Conservation (phyloP, 2,888 invertebrate species). For the Lochmaea crataegi region DNA sequence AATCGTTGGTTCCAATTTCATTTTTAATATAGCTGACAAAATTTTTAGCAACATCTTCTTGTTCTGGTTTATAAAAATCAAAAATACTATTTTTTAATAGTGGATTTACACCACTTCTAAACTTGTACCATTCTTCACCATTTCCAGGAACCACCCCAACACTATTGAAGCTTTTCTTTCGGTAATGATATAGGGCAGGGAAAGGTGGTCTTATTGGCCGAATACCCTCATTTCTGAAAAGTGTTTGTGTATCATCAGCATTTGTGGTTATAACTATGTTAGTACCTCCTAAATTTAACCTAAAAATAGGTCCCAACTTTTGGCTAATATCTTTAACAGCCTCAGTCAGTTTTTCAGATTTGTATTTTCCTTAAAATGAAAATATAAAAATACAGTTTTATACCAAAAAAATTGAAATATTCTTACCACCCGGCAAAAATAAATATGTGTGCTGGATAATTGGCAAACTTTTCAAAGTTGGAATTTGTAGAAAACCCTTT, state of each 20-base stretch:
- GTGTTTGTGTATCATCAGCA: conserved; percentile 65
- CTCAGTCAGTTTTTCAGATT: conserved; percentile 62
- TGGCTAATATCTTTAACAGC: conserved; percentile 63
- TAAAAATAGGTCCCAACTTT: conserved; percentile 67
- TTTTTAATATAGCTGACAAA: conserved; percentile 64
- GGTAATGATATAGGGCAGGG: conserved; percentile 67
- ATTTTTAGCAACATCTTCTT: conserved; percentile 63
- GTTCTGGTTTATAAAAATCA: conserved; percentile 62
- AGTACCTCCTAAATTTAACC: conserved; percentile 62
- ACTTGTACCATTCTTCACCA: conserved; percentile 70
- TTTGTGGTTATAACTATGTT: conserved; percentile 66
- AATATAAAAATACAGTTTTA: conserved; percentile 13
- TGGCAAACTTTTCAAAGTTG: conserved; percentile 56
- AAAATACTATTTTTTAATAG: conserved; percentile 66
- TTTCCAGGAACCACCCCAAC: conserved; percentile 71
- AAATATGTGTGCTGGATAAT: conserved; percentile 61
- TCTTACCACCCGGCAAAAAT: conserved; percentile 61
- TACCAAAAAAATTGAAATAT: conserved; percentile 17
- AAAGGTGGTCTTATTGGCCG: conserved; percentile 67
- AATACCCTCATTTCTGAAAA: conserved; percentile 68
- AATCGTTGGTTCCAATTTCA: conserved; percentile 51
- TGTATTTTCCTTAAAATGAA: conserved; percentile 59
- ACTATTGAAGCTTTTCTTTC: conserved; percentile 64
- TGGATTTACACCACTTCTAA: conserved; percentile 67
- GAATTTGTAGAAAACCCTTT: conserved; percentile 53